Evolutionary conservation across 2,888 invertebrate genomes (phyloP), one percentile per base, ranked within the genome.

Genomic region (Chrysina gloriosa): DNA sequence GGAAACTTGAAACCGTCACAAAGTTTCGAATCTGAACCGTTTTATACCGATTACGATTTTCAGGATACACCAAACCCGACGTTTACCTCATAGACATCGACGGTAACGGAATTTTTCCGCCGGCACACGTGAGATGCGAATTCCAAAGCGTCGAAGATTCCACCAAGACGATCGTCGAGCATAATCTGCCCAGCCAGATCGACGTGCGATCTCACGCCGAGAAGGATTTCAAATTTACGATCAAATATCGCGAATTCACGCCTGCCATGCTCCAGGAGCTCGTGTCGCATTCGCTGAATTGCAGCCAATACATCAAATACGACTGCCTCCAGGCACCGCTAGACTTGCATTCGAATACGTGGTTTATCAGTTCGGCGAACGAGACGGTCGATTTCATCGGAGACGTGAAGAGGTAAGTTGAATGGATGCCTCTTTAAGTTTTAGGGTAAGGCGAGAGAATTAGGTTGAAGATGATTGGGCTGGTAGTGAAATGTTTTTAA

Each of bases 11-110:
- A 3, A 16, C 23, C 21, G 48, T 2, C 16, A 45, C 16, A 45
- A 21, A 21, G n/a, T n/a, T n/a, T n/a, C n/a, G n/a, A n/a, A n/a
- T n/a, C n/a, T n/a, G n/a, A n/a, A n/a, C n/a, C n/a, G n/a, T n/a
- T n/a, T n/a, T n/a, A n/a, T n/a, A n/a, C n/a, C n/a, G n/a, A n/a
- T n/a, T 27, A 2, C n/a, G n/a, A n/a, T n/a, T n/a, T n/a, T n/a
- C 64, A 82, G 84, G 97, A 0, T 94, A 93, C 77, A 94, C 93
- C 0, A 90, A 94, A 74, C 94, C 96, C 34, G 96, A 96, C 75
- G 95, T 96, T 0, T 97, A 96, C 80, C 88, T 92, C 48, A 95
- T 97, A 75, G 97, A 97, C 79, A 95, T 97, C 63, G 97, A 97
- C 79, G 96, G 97, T 0, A 95, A 95, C 79, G 97, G 97, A 0